Percentiles rank a stretch among this genome's conserved stretches.
Conservation (phyloP, 2,888 invertebrate species). For the Pachymerium ferrugineum region DNA sequence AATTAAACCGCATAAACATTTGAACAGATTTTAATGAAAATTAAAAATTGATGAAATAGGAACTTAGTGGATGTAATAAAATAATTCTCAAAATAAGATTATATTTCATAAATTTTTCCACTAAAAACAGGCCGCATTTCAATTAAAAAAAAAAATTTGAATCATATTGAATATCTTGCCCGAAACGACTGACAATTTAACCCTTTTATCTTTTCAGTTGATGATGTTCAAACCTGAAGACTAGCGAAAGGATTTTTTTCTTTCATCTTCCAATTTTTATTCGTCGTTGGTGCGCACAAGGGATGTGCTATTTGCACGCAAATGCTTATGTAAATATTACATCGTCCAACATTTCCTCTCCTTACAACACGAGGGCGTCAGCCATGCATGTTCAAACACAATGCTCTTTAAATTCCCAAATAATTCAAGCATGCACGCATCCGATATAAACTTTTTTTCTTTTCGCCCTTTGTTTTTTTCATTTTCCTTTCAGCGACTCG, state of each 20-base stretch:
- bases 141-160: not conserved
- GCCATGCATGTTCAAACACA: slow-evolving; percentile 19
- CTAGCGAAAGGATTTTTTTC: not conserved
- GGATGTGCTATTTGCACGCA: slow-evolving; percentile 21
- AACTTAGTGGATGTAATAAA: not conserved
- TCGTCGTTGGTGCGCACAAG: not conserved
- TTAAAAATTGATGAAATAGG: not conserved
- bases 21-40: not conserved
- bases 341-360: slow-evolving; percentile 2
- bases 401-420: slow-evolving; percentile 24
- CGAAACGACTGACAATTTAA: not conserved
- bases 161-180: not conserved
- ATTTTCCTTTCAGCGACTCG: not conserved
- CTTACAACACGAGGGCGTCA: not conserved
- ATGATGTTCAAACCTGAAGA: not conserved
- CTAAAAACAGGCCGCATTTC: too few species aligned
- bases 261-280: slow-evolving; percentile 24
- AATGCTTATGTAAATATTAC: slow-evolving; percentile 23
- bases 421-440: slow-evolving; percentile 1
- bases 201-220: not conserved
- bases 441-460: not conserved
- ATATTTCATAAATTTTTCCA: too few species aligned
- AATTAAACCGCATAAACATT: not conserved
- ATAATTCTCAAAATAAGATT: not conserved
- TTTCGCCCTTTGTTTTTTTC: not conserved